phyloP scores from a whole-genome alignment of 2,797 vertebrate genomes.

The Onychomys torridus region DNA sequence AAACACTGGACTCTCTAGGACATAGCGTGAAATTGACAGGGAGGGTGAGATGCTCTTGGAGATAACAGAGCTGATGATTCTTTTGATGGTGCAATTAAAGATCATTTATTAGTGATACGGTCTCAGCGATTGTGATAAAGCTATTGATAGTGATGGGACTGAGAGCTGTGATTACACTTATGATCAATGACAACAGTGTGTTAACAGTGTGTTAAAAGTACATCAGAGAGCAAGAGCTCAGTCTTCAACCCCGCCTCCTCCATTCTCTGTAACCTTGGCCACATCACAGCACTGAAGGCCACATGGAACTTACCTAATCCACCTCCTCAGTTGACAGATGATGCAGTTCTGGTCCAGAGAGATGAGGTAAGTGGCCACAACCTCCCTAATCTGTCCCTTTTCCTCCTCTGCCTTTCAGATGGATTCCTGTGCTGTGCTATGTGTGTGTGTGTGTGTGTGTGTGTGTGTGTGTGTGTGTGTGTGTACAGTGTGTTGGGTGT shows the following conservation, averaged over 20 bases:
- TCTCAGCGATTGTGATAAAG: conserved; percentile 22
- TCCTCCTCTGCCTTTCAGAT: background rate
- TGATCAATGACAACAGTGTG: background rate
- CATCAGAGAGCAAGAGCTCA: background rate
- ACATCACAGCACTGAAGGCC: background rate
- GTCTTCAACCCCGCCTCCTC: background rate
- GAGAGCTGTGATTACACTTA: background rate
- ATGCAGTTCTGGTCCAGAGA: conserved; percentile 24
- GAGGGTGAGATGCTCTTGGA: background rate
- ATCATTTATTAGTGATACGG: conserved; percentile 12
- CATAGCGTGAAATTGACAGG: background rate
- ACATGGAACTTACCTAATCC: background rate
- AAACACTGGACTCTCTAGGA: background rate
- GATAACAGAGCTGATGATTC: conserved; percentile 12
- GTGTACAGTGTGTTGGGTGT: background rate
- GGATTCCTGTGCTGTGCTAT: background rate
- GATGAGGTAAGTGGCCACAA: background rate
- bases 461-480: background rate
- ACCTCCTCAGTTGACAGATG: conserved; percentile 36
- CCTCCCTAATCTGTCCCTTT: background rate
- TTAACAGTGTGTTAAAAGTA: background rate
- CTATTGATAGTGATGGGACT: background rate
- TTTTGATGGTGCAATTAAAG: conserved; percentile 43
- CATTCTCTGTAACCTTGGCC: background rate
- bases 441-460: background rate